Percentiles rank a stretch among this genome's conserved stretches.
Evolutionary conservation across 2,113 vertebrate species (phyloP).

Genomic region (Setophaga kirtlandii): DNA sequence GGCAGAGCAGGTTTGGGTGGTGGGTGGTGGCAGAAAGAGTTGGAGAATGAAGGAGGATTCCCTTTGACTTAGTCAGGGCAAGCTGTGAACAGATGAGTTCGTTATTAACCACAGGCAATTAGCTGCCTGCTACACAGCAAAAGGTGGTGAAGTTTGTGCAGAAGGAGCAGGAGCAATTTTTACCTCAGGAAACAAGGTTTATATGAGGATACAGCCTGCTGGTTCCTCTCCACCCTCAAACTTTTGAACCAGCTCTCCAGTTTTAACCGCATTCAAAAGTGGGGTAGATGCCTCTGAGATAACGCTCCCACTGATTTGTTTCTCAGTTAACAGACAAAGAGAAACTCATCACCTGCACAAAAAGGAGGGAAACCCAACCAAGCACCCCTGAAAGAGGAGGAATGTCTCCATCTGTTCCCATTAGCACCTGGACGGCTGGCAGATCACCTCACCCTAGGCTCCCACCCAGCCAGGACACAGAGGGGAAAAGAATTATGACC

Average conservation of each 20-base stretch:
- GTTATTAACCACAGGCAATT: background rate
- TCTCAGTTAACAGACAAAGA: slow-evolving; percentile 24
- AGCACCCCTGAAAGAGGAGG: background rate
- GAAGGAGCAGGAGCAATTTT: background rate
- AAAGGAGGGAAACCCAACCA: slow-evolving; percentile 17
- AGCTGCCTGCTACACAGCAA: background rate
- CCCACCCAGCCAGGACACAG: background rate
- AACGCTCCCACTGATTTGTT: slow-evolving; percentile 4
- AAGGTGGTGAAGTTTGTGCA: background rate
- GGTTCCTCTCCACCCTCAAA: background rate
- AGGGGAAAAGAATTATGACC: background rate
- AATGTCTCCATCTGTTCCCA: background rate
- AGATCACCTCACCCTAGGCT: background rate
- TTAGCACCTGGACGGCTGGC: background rate
- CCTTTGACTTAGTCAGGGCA: background rate
- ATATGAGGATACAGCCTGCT: slow-evolving; percentile 19
- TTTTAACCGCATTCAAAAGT: slow-evolving; percentile 19
- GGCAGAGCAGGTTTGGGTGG: background rate
- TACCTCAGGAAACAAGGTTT: slow-evolving; percentile 26
- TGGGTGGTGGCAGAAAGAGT: background rate
- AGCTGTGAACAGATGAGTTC: background rate
- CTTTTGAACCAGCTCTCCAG: background rate
- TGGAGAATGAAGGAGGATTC: background rate
- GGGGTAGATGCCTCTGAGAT: slow-evolving; percentile 27
- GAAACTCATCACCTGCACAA: background rate